These are phyloP conservation scores for Sebastolobus altivelis DNA, from an alignment of 2,797 vertebrate species.

Conservation along the genomic window DNA sequence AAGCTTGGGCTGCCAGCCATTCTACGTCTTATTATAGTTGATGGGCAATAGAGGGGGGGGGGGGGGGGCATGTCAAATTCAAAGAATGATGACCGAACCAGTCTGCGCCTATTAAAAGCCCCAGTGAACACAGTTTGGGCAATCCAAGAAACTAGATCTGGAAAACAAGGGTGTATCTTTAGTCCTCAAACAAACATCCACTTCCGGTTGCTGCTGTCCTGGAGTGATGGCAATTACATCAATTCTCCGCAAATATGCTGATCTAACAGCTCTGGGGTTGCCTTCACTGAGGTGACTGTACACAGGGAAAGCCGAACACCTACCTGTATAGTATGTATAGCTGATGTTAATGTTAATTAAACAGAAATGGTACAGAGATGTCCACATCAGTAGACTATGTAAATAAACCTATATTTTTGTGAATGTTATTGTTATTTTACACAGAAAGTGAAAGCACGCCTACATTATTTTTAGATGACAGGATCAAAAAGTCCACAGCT, in stretches of 20 bases:
- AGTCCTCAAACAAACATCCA: constrained; percentile 77
- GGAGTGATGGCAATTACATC: constrained; percentile 80
- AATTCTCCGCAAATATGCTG: constrained; percentile 72
- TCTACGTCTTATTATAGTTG: constrained; percentile 85
- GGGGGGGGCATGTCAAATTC: constrained; percentile 77
- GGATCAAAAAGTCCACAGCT: constrained; percentile 71
- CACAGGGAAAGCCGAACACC: constrained; percentile 26
- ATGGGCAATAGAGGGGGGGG: constrained; percentile 64
- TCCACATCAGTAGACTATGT: constrained; percentile 6
- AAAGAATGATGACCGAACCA: constrained; percentile 85
- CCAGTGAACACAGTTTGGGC: constrained; percentile 76
- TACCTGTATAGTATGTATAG: not conserved
- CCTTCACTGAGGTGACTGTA: constrained; percentile 10
- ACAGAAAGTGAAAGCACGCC: constrained; percentile 46
- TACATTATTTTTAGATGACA: constrained; percentile 79
- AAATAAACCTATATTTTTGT: constrained; percentile 39
- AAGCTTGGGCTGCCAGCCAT: constrained; percentile 80
- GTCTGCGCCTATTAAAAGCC: constrained; percentile 85
- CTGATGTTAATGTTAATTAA: constrained; percentile 58
- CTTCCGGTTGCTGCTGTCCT: constrained; percentile 58
- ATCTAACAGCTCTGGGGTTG: constrained; percentile 67
- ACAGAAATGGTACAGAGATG: constrained; percentile 28
- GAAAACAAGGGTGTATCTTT: constrained; percentile 79
- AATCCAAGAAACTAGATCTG: constrained; percentile 81
- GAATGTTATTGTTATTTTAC: constrained; percentile 27